These are phyloP conservation scores for Montipora efflorescens DNA, from an alignment of 64 coral and sea anemone species.

Conservation along the genomic window DNA sequence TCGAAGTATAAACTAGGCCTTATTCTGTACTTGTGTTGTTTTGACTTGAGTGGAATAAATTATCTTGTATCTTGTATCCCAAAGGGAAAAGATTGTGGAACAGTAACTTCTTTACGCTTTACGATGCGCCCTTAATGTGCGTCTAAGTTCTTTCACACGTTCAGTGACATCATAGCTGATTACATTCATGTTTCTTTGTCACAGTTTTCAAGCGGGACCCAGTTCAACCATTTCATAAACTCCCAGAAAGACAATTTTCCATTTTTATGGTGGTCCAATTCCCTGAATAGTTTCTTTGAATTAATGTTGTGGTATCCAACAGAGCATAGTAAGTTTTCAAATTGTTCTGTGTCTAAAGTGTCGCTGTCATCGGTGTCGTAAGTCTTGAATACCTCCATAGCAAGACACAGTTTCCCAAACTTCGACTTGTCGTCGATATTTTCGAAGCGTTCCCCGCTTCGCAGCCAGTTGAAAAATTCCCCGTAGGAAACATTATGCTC, in stretches of 20 bases:
- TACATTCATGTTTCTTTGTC: background rate
- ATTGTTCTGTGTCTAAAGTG: slow-evolving; percentile 55
- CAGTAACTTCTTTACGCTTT: too few species aligned
- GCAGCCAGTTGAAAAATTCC: slow-evolving; percentile 85
- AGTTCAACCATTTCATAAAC: slow-evolving; percentile 85
- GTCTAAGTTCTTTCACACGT: too few species aligned
- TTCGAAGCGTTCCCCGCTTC: slow-evolving; percentile 84
- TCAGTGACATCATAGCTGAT: too few species aligned
- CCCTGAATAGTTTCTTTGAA: slow-evolving; percentile 47
- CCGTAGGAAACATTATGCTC: slow-evolving; percentile 73
- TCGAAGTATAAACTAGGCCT: background rate
- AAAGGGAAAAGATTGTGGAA: too few species aligned
- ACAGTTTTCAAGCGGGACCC: slow-evolving; percentile 53
- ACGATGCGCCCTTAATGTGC: too few species aligned
- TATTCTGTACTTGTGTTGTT: background rate
- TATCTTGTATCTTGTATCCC: background rate
- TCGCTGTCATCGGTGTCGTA: slow-evolving; percentile 71
- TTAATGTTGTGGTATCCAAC: slow-evolving; percentile 56
- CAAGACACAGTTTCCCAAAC: slow-evolving; percentile 62
- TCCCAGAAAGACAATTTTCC: slow-evolving; percentile 82
- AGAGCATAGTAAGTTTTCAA: slow-evolving; percentile 50
- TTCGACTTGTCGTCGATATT: slow-evolving; percentile 74
- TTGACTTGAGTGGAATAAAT: background rate
- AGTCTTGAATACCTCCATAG: slow-evolving; percentile 70
- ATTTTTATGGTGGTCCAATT: slow-evolving; percentile 58